These are phyloP conservation scores for Cerastoderma edule DNA, from an alignment of 2,888 invertebrate genomes.

Conservation along the genomic window DNA sequence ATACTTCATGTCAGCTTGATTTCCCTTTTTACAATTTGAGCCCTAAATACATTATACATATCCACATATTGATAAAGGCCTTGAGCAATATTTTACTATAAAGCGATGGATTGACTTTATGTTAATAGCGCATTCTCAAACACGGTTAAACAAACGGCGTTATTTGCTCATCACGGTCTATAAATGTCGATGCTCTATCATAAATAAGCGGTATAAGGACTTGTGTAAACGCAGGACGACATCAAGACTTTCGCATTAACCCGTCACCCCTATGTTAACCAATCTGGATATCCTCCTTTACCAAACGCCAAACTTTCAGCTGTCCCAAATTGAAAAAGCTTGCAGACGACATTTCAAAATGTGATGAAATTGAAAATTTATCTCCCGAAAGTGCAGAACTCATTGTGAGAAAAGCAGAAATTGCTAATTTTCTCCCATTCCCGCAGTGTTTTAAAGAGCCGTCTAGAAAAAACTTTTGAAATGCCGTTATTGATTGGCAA, in stretches of 20 bases:
- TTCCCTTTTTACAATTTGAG: constrained; percentile 8
- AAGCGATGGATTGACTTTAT: constrained; percentile 24
- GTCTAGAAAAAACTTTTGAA: background rate
- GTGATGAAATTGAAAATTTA: background rate
- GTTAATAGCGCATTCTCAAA: constrained; percentile 16
- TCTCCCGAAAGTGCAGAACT: too few species aligned
- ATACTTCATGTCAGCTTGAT: background rate
- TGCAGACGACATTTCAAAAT: background rate
- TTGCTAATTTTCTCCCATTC: background rate
- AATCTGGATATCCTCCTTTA: too few species aligned
- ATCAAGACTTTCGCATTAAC: background rate
- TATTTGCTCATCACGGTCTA: constrained; percentile 13
- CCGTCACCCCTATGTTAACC: too few species aligned
- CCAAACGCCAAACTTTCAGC: background rate
- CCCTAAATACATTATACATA: background rate
- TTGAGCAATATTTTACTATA: constrained; percentile 9
- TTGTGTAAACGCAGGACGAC: constrained; percentile 6
- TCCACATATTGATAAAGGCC: background rate
- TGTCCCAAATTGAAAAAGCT: background rate
- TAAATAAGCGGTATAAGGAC: constrained; percentile 23
- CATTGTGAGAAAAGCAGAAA: constrained; percentile 6
- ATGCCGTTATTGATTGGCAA: background rate
- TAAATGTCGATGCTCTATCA: constrained; percentile 16
- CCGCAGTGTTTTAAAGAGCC: background rate
- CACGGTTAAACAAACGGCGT: constrained; percentile 15